Evolutionary conservation across 2,888 invertebrate species (phyloP).

Genomic region (Ichneumoninae sp.): DNA sequence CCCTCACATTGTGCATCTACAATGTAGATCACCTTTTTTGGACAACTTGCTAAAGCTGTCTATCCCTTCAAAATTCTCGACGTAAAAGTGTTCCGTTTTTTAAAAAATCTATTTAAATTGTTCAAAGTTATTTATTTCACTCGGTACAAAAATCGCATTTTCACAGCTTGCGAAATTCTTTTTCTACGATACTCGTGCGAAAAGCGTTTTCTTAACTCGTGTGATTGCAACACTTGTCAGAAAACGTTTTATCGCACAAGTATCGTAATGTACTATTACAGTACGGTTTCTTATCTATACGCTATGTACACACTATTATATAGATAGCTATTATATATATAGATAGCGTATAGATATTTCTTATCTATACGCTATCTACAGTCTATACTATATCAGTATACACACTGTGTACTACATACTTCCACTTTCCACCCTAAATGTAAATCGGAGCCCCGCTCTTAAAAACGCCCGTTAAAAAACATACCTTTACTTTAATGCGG

Average conservation of each 20-base stretch:
- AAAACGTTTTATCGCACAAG: too few species aligned
- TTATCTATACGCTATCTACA: too few species aligned
- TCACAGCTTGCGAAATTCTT: too few species aligned
- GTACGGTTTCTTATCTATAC: too few species aligned
- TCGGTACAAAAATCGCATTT: too few species aligned
- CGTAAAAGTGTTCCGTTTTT: not conserved
- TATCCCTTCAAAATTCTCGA: not conserved
- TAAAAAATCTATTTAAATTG: not conserved
- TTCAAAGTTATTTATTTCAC: not conserved
- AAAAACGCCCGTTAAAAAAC: not conserved
- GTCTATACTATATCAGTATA: not conserved
- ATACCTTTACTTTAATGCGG: not conserved
- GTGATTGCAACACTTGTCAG: too few species aligned
- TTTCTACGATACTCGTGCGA: too few species aligned
- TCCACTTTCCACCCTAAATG: not conserved
- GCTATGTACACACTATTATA: too few species aligned
- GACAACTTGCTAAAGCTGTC: not conserved
- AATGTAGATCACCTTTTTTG: not conserved
- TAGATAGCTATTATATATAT: too few species aligned
- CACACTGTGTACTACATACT: not conserved
- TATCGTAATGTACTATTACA: too few species aligned
- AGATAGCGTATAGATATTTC: too few species aligned
- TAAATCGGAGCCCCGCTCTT: not conserved
- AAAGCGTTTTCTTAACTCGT: too few species aligned
- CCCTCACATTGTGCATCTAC: not conserved